Evolutionary conservation across 2,113 vertebrate species (phyloP).

Genomic region (Notothenia coriiceps): DNA sequence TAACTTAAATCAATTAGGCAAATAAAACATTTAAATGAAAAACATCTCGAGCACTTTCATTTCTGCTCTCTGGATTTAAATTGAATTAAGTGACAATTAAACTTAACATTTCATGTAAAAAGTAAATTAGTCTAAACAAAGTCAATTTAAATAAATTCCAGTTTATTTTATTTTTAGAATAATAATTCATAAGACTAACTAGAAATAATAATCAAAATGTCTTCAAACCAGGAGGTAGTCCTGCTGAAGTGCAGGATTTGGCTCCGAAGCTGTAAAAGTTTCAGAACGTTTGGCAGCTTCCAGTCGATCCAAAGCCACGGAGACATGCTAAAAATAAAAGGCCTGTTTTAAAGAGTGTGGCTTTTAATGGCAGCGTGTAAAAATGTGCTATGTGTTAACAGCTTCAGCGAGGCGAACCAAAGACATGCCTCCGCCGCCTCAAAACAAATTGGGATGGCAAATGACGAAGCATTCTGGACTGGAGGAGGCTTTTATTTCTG

Average conservation of each 20-base stretch:
- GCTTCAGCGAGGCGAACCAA: constrained; percentile 80
- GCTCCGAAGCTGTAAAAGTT: constrained; percentile 30
- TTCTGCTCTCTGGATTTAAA: no score
- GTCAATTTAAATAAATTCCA: no score
- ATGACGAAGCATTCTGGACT: constrained; percentile 65
- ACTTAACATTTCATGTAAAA: no score
- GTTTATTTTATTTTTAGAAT: no score
- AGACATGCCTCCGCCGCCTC: constrained; percentile 77
- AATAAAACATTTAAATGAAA: no score
- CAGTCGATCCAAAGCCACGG: constrained; percentile 30
- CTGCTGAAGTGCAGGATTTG: constrained; percentile 52
- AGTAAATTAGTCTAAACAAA: no score
- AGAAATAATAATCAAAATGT: no score
- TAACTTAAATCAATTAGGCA: no score
- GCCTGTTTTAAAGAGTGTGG: constrained; percentile 79
- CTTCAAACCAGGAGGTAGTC: constrained; percentile 8
- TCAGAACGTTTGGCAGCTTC: constrained; percentile 38
- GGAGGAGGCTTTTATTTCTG: constrained; percentile 26
- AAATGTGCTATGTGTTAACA: constrained; percentile 85
- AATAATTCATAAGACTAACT: no score
- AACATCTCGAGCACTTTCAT: no score
- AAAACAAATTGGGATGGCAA: constrained; percentile 84
- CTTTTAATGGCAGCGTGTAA: constrained; percentile 86
- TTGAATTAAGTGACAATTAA: no score
- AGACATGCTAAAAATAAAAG: constrained; percentile 85